These are phyloP conservation scores for Andrena marginata DNA, from an alignment of 2,888 invertebrate species.

Conservation along the genomic window DNA sequence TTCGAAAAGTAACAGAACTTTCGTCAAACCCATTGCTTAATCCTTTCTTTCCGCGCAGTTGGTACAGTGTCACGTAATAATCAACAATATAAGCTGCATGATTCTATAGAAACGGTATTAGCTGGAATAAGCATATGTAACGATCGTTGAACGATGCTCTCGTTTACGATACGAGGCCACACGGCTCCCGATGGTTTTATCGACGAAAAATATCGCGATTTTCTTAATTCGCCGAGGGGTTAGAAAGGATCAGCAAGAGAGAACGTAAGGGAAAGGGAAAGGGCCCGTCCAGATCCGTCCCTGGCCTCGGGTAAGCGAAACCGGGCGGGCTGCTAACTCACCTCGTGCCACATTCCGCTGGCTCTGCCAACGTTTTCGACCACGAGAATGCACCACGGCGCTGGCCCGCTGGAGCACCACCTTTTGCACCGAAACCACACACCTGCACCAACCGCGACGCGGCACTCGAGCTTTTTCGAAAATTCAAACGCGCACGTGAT, in stretches of 20 bases:
- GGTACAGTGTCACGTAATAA: too few species aligned
- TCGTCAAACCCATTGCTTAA: background rate
- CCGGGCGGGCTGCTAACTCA: constrained; percentile 80
- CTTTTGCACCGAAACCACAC: constrained; percentile 43
- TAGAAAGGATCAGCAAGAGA: constrained; percentile 11
- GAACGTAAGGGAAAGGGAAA: constrained; percentile 51
- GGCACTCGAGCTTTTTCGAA: constrained; percentile 53
- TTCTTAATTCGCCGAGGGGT: background rate
- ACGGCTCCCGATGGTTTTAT: background rate
- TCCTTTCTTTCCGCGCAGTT: background rate
- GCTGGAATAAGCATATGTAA: background rate
- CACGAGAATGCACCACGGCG: constrained; percentile 57
- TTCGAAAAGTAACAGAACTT: background rate
- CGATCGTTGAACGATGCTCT: background rate
- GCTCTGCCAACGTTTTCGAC: constrained; percentile 71
- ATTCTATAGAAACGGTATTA: background rate
- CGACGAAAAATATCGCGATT: background rate
- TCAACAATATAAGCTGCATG: background rate
- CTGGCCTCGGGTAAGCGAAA: constrained; percentile 75
- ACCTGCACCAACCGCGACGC: constrained; percentile 38
- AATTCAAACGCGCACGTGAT: constrained; percentile 69
- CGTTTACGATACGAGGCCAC: background rate
- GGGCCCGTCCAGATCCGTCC: constrained; percentile 71
- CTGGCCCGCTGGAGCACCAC: constrained; percentile 38
- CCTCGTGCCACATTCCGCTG: constrained; percentile 85